phyloP scores from a whole-genome alignment of 2,888 invertebrate genomes.

The Cepaea hortensis region DNA sequence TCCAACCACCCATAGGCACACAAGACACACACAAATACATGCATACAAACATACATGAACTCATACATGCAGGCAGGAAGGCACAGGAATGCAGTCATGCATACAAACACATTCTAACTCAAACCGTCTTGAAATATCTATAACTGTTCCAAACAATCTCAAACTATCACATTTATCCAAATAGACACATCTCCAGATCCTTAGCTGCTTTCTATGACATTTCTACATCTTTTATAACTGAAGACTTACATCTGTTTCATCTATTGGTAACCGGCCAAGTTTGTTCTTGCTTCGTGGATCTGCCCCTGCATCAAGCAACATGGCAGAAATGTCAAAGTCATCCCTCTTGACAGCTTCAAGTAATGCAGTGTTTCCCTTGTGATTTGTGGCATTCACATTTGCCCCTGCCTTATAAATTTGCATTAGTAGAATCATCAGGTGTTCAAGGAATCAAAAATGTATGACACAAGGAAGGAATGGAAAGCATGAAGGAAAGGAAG shows the following conservation, averaged over 20 bases:
- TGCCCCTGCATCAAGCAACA: conserved; percentile 64
- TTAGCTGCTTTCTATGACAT: no score
- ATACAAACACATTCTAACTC: no score
- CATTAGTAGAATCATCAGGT: background rate
- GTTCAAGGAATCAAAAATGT: background rate
- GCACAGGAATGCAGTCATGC: no score
- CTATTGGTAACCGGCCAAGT: conserved; percentile 56
- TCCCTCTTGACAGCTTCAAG: conserved; percentile 64
- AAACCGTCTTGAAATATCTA: no score
- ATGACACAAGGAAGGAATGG: background rate
- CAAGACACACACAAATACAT: no score
- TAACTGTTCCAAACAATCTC: no score
- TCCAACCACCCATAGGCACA: no score
- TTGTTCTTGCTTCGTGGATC: conserved; percentile 58
- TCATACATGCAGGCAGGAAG: no score
- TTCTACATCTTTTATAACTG: background rate
- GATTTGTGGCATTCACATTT: conserved; percentile 59
- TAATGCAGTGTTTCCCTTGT: conserved; percentile 67
- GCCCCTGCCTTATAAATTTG: conserved; percentile 54
- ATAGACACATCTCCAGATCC: no score
- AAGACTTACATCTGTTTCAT: conserved; percentile 60
- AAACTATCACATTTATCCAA: no score
- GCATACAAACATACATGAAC: no score
- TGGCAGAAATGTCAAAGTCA: conserved; percentile 53
- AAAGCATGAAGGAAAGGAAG: background rate